Conservation (phyloP, 2,797 vertebrate species). For the Austrolebias charrua region DNA sequence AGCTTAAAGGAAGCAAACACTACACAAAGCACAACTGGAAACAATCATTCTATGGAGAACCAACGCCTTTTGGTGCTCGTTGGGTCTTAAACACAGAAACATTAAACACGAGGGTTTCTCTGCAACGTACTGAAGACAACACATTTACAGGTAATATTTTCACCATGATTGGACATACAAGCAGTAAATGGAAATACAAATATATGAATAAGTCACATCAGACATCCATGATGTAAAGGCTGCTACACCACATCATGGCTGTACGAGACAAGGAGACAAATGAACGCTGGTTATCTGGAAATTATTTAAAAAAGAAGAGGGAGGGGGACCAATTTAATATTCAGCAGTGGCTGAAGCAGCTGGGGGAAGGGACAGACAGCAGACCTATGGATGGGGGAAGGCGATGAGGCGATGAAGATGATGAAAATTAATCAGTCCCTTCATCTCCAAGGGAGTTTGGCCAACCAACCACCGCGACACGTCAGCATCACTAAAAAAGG, state of each 20-base stretch:
- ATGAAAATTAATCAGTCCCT: conserved; percentile 74
- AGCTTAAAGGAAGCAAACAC: conserved; percentile 31
- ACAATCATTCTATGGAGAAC: conserved; percentile 29
- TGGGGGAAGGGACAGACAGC: conserved; percentile 54
- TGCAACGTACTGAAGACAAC: conserved; percentile 39
- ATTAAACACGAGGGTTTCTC: conserved; percentile 29
- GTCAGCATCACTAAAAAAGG: conserved; percentile 58
- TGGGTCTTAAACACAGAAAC: conserved; percentile 24
- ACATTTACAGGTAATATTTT: conserved; percentile 56
- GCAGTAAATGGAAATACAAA: conserved; percentile 62
- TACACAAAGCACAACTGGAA: conserved; percentile 25
- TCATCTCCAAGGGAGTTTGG: conserved; percentile 69
- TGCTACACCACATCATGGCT: conserved; percentile 48
- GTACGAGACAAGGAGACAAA: conserved; percentile 69
- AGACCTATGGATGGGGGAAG: conserved; percentile 41
- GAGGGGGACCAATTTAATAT: conserved; percentile 74
- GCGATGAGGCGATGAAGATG: conserved; percentile 43
- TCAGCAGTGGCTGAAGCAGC: conserved; percentile 60
- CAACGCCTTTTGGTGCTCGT: conserved; percentile 16
- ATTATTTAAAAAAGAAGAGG: conserved; percentile 64
- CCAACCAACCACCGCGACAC: conserved; percentile 73
- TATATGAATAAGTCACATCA: conserved; percentile 65
- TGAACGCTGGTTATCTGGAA: conserved; percentile 75
- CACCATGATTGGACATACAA: conserved; percentile 56
- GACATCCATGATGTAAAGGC: conserved; percentile 55